Conservation (phyloP, 2,888 invertebrate species). For the Drosophila parthenogenetica region DNA sequence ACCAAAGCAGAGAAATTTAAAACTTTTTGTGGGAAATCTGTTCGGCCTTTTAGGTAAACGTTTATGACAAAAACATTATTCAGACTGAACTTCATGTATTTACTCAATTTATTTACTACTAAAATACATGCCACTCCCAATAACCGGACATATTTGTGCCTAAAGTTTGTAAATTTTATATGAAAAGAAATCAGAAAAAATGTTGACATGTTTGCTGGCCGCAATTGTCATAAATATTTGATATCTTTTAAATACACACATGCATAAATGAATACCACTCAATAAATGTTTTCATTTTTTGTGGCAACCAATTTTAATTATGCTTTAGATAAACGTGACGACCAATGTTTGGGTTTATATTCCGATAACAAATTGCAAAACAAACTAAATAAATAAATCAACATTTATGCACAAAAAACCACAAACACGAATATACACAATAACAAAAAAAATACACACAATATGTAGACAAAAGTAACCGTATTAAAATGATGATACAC, state of each 20-base stretch:
- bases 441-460: not conserved
- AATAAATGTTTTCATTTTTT: slow-evolving; percentile 17
- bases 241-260: slow-evolving; percentile 12
- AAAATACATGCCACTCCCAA: not conserved
- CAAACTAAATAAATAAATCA: slow-evolving; percentile 56
- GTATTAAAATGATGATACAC: slow-evolving; percentile 37
- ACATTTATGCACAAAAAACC: slow-evolving; percentile 53
- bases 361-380: slow-evolving; percentile 45
- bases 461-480: not conserved
- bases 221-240: slow-evolving; percentile 44
- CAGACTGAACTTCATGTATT: not conserved
- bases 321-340: slow-evolving; percentile 57
- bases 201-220: slow-evolving; percentile 13
- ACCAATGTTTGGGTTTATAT: slow-evolving; percentile 45
- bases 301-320: slow-evolving; percentile 61
- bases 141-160: not conserved
- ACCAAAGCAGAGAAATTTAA: not conserved
- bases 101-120: slow-evolving; percentile 19
- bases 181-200: not conserved
- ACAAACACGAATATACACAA: slow-evolving; percentile 26
- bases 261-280: slow-evolving; percentile 1
- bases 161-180: slow-evolving; percentile 1
- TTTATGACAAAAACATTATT: not conserved
- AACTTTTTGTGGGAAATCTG: not conserved
- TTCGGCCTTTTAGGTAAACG: not conserved